These are phyloP conservation scores for Orthonyx spaldingii DNA, from an alignment of 2,113 vertebrate species.

Conservation along the genomic window DNA sequence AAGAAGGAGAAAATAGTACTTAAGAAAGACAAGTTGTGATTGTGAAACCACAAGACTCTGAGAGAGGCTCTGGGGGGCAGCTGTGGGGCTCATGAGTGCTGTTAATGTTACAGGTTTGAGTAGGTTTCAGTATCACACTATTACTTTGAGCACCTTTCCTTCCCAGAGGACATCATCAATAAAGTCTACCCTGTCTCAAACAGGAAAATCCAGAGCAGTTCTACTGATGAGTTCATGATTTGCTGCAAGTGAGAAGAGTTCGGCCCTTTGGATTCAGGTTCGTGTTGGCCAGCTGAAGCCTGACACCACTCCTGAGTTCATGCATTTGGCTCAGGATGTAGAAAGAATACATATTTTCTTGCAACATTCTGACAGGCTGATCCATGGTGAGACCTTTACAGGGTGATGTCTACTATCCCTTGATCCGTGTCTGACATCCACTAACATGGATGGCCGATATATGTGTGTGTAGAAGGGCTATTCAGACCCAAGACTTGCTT, in stretches of 20 bases:
- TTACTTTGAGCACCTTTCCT: background rate
- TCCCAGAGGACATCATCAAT: background rate
- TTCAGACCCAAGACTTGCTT: background rate
- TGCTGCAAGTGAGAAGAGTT: background rate
- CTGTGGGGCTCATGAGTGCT: background rate
- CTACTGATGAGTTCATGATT: background rate
- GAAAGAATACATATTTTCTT: background rate
- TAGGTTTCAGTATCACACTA: background rate
- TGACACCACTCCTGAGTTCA: background rate
- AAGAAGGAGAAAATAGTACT: background rate
- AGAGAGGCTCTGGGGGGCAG: background rate
- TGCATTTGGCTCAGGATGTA: background rate
- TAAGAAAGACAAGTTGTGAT: background rate
- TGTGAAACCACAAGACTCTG: background rate
- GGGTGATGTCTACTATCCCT: background rate
- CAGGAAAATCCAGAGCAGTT: background rate
- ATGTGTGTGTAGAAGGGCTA: background rate
- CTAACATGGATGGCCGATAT: background rate
- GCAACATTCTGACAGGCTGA: background rate
- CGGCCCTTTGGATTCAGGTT: background rate
- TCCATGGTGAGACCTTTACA: background rate
- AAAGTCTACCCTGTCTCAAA: background rate
- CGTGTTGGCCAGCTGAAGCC: background rate
- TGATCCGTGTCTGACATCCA: background rate
- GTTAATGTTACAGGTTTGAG: background rate